Base-by-base conservation (phyloP, 2,113 vertebrate species). In the Piaya cayana region DNA sequence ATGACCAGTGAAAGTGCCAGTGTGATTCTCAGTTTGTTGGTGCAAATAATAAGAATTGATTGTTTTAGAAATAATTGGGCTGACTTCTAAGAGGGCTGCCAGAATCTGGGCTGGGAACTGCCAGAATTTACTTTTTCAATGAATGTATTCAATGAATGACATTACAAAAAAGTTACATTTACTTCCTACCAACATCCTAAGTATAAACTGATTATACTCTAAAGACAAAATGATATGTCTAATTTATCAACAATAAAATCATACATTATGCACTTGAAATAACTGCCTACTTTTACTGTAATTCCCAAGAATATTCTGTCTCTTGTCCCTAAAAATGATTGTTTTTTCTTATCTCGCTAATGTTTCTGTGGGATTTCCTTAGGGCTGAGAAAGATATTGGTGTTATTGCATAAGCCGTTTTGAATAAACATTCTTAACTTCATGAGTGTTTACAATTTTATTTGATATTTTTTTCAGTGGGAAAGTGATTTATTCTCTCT, bases 291-390 rank as follows among this genome's bases (percentile, higher is more conserved):
- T 88, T 94, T 88, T 65, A 74, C 37, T 67, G 29, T 67, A 94
- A 92, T 88, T 94, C 32, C 45, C 29, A 83, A 67, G 76, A 92
- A 74, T 83, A 86, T 74, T 72, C 36, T 83, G 55, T 4, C 36
- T 93, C 34, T 88, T 65, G 18, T 69, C 55, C 81, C 26, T 67
- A 25, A 94, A 94, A 86, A 63, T 82, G 7, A 56, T 68, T 62
- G 47, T 34, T 50, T 93, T 91, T 88, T 92, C 63, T 74, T 77
- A 58, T 56, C 32, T 86, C 5, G 2, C 10, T 86, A 34, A 74
- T 93, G 29, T 83, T 93, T 94, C 60, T 83, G 43, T 88, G 63
- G 15, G 43, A 78, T 55, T 42, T 90, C 59, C 88, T 94, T 58
- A 72, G 64, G 26, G 50, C 50, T 90, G 52, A 94, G 82, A 58